These are phyloP conservation scores for Rhopalosiphum maidis DNA, from an alignment of 1,140 invertebrate genomes.

Conservation along the genomic window DNA sequence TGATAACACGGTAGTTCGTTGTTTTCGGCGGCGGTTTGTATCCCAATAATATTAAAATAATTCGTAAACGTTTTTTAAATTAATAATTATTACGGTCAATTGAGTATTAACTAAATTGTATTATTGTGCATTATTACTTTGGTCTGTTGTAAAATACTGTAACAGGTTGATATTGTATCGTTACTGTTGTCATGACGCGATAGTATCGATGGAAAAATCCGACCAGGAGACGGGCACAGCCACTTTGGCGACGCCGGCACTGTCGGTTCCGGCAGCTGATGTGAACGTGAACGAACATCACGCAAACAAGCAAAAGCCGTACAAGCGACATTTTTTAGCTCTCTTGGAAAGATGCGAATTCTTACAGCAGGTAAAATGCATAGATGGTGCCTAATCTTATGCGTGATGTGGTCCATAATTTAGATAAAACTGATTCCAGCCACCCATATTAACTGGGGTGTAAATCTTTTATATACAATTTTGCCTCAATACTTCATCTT, in stretches of 20 bases:
- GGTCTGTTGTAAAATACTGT: not conserved
- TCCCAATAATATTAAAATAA: no score
- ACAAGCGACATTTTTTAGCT: conserved; percentile 71
- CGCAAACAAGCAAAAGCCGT: conserved; percentile 67
- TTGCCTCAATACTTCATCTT: not conserved
- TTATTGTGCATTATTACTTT: not conserved
- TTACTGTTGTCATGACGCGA: not conserved
- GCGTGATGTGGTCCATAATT: not conserved
- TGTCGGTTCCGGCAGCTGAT: not conserved
- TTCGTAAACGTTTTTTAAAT: not conserved
- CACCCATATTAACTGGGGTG: not conserved
- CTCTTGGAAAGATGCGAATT: conserved; percentile 71
- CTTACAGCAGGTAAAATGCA: conserved; percentile 65
- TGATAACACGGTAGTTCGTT: not conserved
- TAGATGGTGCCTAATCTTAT: not conserved
- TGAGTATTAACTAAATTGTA: not conserved
- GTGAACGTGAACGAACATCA: conserved; percentile 65
- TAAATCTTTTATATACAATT: not conserved
- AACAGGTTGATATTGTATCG: not conserved
- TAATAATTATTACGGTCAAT: not conserved
- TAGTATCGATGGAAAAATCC: conserved; percentile 18
- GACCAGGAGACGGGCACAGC: not conserved
- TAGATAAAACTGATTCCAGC: not conserved
- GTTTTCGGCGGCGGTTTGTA: not conserved
- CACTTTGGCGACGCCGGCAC: no score